Conservation (phyloP, 2,888 invertebrate species). For the Chironomus tentans region DNA sequence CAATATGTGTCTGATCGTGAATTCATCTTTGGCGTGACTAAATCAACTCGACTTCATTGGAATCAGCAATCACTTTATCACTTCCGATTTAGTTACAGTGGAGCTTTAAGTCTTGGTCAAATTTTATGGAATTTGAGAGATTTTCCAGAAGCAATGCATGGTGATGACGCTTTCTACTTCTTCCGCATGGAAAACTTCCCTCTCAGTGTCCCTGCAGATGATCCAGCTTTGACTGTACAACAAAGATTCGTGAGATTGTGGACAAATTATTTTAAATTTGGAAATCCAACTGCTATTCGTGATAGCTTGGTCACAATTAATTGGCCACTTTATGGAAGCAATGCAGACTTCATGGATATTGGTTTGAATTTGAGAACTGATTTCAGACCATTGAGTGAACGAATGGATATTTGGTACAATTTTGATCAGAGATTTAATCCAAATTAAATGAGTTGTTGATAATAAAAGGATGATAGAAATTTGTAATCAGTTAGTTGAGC, state of each 20-base stretch:
- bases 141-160: constrained; percentile 14
- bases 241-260: background rate
- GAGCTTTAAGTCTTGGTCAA: background rate
- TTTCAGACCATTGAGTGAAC: background rate
- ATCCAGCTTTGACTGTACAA: background rate
- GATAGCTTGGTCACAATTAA: background rate
- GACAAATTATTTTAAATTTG: constrained; percentile 13
- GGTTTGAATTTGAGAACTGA: background rate
- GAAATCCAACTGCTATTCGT: constrained; percentile 7
- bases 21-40: constrained; percentile 20
- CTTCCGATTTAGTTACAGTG: constrained; percentile 7
- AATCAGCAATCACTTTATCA: constrained; percentile 13
- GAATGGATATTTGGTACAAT: constrained; percentile 5
- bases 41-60: background rate
- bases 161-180: constrained; percentile 12
- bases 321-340: background rate
- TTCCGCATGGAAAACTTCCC: background rate
- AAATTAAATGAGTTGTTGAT: background rate
- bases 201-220: background rate
- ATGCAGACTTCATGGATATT: constrained; percentile 1
- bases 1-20: constrained; percentile 18
- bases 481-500: background rate
- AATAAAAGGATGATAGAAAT: too few relatives aligned
- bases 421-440: constrained; percentile 11
- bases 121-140: background rate